These are phyloP conservation scores for Vulpes lagopus DNA, from an alignment of 2,113 vertebrate species.

Conservation along the genomic window DNA sequence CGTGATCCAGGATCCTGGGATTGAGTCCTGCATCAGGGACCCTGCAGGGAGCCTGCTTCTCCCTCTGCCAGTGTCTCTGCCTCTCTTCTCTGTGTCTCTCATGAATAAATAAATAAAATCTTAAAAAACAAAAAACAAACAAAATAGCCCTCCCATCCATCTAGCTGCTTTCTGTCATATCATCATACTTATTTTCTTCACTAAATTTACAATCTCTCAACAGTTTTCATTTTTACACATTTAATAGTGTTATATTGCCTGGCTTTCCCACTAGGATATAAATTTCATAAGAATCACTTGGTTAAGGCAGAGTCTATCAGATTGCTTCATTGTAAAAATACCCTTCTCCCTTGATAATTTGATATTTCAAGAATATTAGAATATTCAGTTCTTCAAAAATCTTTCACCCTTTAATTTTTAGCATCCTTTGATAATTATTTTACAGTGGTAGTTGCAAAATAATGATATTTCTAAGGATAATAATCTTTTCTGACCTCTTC, in stretches of 20 bases:
- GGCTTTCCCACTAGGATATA: not conserved
- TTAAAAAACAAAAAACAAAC: not conserved
- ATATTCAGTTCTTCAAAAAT: not conserved
- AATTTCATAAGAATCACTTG: not conserved
- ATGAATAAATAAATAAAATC: too few species aligned
- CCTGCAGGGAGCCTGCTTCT: too few species aligned
- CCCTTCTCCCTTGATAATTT: not conserved
- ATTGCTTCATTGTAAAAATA: not conserved
- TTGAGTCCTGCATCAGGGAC: too few species aligned
- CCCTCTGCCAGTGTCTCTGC: too few species aligned
- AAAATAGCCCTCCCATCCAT: not conserved
- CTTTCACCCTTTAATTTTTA: constrained; percentile 3
- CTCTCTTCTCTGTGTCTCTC: too few species aligned
- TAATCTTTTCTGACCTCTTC: not conserved
- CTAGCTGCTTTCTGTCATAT: not conserved
- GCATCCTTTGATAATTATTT: not conserved
- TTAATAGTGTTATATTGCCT: not conserved
- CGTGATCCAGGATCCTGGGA: too few species aligned
- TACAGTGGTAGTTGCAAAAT: not conserved
- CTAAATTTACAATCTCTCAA: not conserved
- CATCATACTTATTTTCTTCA: not conserved
- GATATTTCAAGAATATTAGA: not conserved
- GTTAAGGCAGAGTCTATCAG: not conserved
- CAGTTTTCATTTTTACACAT: not conserved
- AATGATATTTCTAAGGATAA: not conserved